Base-by-base conservation (phyloP, 1,140 invertebrate species). In the Ericerus pela region DNA sequence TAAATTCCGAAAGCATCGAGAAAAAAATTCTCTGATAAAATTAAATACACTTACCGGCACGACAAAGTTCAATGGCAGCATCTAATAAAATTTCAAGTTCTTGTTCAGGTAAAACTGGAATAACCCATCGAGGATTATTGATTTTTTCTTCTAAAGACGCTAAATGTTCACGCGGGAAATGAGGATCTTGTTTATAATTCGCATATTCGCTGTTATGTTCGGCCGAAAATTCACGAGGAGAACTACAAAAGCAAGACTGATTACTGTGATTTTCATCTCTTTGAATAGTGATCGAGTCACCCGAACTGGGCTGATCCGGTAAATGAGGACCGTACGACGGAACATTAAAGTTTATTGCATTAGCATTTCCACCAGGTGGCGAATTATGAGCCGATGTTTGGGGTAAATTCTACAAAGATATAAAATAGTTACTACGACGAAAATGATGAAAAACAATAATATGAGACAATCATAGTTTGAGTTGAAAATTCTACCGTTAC, bases 61-160 rank as follows among this genome's bases (percentile, higher is more conserved):
- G 79, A 64, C 85, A 83, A 53, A 93, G 75, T 64, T 90, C 82
- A 61, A 94, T 93, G 55, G 90, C 81, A 60, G 88, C 88, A 71
- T 90, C 81, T 51, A 97, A 72, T 51, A 96, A 76, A 63, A 87
- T 81, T 74, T 96, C 92, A 63, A 97, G 73, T 71, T 97, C 92
- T 72, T 94, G 91, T 64, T 94, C 90, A 5, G 93, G 92, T 63
- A 97, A 73, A 31, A 98, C 93, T 37, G 93, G 94, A 20, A 97
- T 92, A 53, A 97, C 89, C 94, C 94, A 97, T 65, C 92, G 77
- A 59, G 91, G 82, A 74, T 81, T 85, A 58, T 84, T 85, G 68
- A 97, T 94, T 79, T 96, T 96, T 70, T 95, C 91, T 74, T 94
- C 92, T 62, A 96, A 73, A 60, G 81, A 79, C 55, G 81, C 80